A percentile compares a stretch with the other conserved stretches of the same genome.
Evolutionary conservation across 2,888 invertebrate genomes (phyloP).

Genomic region (Dastarcus helophoroides): DNA sequence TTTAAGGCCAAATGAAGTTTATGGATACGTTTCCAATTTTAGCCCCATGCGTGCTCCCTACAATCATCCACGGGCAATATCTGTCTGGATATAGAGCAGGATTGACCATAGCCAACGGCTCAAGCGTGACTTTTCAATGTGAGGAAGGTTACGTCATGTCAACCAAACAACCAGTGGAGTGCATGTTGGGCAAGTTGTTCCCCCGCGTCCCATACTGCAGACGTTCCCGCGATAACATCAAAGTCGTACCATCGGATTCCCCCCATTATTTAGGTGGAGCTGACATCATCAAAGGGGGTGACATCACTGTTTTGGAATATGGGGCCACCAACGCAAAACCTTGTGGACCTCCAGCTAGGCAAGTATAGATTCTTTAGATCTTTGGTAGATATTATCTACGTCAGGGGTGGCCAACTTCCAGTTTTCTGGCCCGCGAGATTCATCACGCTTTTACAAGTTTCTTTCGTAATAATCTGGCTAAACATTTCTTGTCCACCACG

Average conservation of each 20-base stretch:
- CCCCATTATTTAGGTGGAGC: conserved; percentile 35
- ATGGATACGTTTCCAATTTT: conserved; percentile 17
- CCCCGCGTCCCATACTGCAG: conserved; percentile 45
- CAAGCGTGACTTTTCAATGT: conserved; percentile 64
- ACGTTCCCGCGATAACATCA: conserved; percentile 19
- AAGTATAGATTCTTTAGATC: too few species aligned
- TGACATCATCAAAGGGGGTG: conserved; percentile 42
- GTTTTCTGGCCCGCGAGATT: too few species aligned
- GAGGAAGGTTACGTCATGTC: conserved; percentile 42
- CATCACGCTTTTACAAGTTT: too few species aligned
- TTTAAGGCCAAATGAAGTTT: too few species aligned
- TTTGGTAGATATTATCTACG: too few species aligned
- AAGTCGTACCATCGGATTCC: conserved; percentile 22
- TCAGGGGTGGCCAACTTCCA: too few species aligned
- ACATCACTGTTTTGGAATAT: conserved; percentile 46
- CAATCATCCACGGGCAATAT: conserved; percentile 57
- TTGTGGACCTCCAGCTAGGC: conserved; percentile 60
- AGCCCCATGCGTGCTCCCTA: conserved; percentile 61
- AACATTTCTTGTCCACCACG: too few species aligned
- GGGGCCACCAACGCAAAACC: conserved; percentile 30
- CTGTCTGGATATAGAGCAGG: conserved; percentile 68
- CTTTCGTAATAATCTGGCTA: too few species aligned
- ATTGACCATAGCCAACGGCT: conserved; percentile 70
- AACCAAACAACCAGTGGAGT: conserved; percentile 49
- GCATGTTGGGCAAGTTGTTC: conserved; percentile 51